Conservation (phyloP, 2,797 vertebrate species). For the Hydrolagus colliei region DNA sequence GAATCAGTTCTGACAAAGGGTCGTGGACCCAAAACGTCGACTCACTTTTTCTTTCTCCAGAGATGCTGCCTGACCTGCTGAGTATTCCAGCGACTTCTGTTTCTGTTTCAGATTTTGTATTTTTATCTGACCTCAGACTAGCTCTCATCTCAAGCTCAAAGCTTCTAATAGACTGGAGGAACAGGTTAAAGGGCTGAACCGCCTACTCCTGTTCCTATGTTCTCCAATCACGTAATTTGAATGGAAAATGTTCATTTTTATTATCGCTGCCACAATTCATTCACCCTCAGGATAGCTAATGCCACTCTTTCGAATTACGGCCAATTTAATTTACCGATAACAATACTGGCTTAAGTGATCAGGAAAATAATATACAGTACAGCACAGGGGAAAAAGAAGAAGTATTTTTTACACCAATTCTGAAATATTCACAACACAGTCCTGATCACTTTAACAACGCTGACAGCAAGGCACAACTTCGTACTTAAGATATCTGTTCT, state of each 20-base stretch:
- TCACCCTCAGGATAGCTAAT: not conserved
- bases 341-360: not conserved
- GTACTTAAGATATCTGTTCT: constrained; percentile 63
- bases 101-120: no score
- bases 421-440: not conserved
- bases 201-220: no score
- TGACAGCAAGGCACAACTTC: constrained; percentile 70
- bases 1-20: no score
- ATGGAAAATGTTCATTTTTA: not conserved
- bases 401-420: not conserved
- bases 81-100: no score
- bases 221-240: not conserved
- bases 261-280: not conserved
- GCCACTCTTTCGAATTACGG: not conserved
- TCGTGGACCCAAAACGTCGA: no score
- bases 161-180: no score
- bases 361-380: not conserved
- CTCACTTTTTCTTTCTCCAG: no score
- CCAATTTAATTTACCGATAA: not conserved
- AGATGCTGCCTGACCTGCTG: no score
- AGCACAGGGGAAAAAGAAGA: constrained; percentile 28
- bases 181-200: no score
- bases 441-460: constrained; percentile 52
- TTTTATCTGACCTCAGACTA: no score
- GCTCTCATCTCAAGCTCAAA: no score